These are phyloP conservation scores for Trialeurodes vaporariorum DNA, from an alignment of 1,140 invertebrate species.

Conservation along the genomic window DNA sequence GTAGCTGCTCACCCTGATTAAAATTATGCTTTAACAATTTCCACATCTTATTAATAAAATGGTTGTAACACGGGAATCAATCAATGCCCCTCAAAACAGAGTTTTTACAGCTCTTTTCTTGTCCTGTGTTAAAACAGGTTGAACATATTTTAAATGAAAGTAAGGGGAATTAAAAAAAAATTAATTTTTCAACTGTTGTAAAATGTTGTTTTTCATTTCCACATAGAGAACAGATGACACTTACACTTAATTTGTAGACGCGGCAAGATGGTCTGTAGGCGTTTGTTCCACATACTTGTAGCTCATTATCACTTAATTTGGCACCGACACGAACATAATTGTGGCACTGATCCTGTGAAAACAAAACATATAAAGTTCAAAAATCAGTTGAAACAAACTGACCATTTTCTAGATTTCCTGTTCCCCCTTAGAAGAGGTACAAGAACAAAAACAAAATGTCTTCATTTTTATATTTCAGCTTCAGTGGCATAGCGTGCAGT, in stretches of 20 bases:
- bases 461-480: background rate
- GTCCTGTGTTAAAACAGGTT: too few relatives aligned
- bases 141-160: too few relatives aligned
- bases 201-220: too few relatives aligned
- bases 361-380: background rate
- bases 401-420: background rate
- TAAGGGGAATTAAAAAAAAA: too few relatives aligned
- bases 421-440: background rate
- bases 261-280: constrained; percentile 90
- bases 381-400: background rate
- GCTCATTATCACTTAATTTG: constrained; percentile 51
- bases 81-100: too few relatives aligned
- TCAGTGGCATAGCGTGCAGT: background rate
- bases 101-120: too few relatives aligned
- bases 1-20: too few relatives aligned
- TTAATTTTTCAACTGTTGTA: too few relatives aligned
- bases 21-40: too few relatives aligned
- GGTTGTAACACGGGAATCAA: too few relatives aligned
- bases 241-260: constrained; percentile 43
- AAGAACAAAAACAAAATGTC: background rate
- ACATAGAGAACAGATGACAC: too few relatives aligned
- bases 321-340: constrained; percentile 88
- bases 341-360: constrained; percentile 69
- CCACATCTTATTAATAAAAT: too few relatives aligned
- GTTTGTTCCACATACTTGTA: constrained; percentile 91